Evolutionary conservation across 2,888 invertebrate species (phyloP), one percentile per base, ranked within the genome.

Genomic region (Ectobius pallidus): DNA sequence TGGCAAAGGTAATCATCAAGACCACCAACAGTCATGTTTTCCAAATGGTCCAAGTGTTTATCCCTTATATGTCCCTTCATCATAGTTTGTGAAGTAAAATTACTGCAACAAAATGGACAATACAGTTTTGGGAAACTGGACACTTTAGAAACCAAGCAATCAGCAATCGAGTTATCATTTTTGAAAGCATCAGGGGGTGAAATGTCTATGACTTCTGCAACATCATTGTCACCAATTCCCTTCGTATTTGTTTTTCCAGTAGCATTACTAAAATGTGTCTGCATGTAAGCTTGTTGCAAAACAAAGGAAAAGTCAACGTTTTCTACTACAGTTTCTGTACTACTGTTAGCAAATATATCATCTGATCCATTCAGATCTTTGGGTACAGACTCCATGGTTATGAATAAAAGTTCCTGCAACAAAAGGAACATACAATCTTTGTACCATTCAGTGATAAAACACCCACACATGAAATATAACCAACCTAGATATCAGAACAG

Each of bases 21-120:
- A 18, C 72, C 73, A 34, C 46, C 46, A 11, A 77, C 73, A 7
- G 27, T 25, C 20, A 68, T 2, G n/a, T 65, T 72, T 69, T 76
- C 76, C 18, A 78, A 65, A 69, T 77, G 77, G 14, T 69, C 69
- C 3, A 72, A 72, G 70, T 79, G 78, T 16, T 71, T 62, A 4
- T 71, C 70, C 65, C 76, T 76, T 9, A 78, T 77, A 69, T 78
- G 78, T 9, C 77, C 77, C 74, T 78, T 78, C 7, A 79, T 75
- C 44, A 77, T 71, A 69, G 75, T 77, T 72, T 78, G 78, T 75
- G 76, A 78, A 7, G 75, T 76, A 73, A 76, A 78, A 52, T 77
- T 77, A 65, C 76, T 74, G 18, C 74, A 67, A 74, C 79, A 79
- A 70, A 79, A 79, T 9, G 79, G 78, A 71, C 79, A 79, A 61